Conservation (phyloP, 2,888 invertebrate genomes). For the Thymelicus acteon region DNA sequence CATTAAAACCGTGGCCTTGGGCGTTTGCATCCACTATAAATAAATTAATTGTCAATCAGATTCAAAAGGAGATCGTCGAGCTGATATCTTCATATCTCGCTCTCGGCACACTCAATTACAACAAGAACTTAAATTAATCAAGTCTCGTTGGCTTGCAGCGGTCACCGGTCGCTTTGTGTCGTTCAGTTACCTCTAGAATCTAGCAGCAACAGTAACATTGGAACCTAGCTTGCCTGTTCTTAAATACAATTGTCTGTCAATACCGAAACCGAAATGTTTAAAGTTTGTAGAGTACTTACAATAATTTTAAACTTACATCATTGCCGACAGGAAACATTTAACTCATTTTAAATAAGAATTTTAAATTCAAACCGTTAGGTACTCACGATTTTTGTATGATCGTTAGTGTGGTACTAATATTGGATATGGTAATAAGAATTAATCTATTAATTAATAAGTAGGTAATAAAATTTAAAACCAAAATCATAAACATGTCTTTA, state of each 20-base stretch:
- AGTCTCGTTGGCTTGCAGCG: not conserved
- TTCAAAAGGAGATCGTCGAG: constrained; percentile 65
- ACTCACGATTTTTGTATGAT: too few relatives aligned
- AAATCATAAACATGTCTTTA: too few relatives aligned
- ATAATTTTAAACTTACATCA: too few relatives aligned
- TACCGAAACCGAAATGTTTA: too few relatives aligned
- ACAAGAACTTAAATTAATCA: constrained; percentile 45
- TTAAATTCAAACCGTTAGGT: too few relatives aligned
- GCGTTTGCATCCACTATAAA: constrained; percentile 46
- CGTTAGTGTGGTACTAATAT: too few relatives aligned
- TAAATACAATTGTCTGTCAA: too few relatives aligned
- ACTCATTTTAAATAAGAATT: too few relatives aligned
- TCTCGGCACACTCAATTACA: constrained; percentile 49
- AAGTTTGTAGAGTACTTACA: not conserved
- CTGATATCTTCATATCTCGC: constrained; percentile 72
- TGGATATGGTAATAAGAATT: too few relatives aligned
- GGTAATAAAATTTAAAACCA: too few relatives aligned
- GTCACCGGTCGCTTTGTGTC: constrained; percentile 1
- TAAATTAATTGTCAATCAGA: constrained; percentile 69
- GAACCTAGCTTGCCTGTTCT: not conserved
- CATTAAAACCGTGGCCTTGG: constrained; percentile 25
- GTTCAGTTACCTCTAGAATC: not conserved
- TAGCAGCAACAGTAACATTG: not conserved
- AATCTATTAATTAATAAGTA: too few relatives aligned
- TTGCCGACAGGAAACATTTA: too few relatives aligned